Conservation (phyloP, 2,888 invertebrate genomes). For the Julus scandinavius region DNA sequence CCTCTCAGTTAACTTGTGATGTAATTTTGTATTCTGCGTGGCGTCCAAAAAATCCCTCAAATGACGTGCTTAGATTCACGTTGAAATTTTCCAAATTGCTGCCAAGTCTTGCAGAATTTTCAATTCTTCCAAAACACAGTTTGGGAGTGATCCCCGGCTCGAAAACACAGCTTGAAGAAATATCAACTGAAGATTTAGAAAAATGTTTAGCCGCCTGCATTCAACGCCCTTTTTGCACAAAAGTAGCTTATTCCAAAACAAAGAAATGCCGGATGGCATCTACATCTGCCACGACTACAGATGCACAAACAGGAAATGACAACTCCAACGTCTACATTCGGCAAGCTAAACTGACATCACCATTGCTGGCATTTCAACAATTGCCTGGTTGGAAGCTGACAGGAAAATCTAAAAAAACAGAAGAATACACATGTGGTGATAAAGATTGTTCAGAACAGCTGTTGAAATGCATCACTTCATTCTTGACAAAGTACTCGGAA, state of each 20-base stretch:
- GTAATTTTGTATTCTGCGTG: not conserved
- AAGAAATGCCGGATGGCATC: not conserved
- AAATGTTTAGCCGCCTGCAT: not conserved
- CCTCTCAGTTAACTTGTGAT: not conserved
- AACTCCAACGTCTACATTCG: not conserved
- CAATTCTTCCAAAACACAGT: not conserved
- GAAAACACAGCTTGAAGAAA: not conserved
- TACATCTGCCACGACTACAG: not conserved
- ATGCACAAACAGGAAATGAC: not conserved
- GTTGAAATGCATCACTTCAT: not conserved
- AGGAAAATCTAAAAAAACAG: not conserved
- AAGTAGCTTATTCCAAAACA: not conserved
- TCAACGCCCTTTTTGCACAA: not conserved
- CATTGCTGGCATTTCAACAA: not conserved
- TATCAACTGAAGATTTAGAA: conserved; percentile 4
- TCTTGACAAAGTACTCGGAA: not conserved
- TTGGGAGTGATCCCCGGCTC: not conserved
- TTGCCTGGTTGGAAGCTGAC: not conserved
- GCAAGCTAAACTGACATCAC: not conserved
- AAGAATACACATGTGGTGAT: not conserved
- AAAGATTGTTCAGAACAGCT: conserved; percentile 1
- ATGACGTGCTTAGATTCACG: not conserved
- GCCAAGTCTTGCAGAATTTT: not conserved
- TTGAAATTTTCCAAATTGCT: not conserved
- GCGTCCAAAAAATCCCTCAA: not conserved